These are phyloP conservation scores for Pyrrhia umbra DNA, from an alignment of 2,888 invertebrate genomes.

Conservation along the genomic window DNA sequence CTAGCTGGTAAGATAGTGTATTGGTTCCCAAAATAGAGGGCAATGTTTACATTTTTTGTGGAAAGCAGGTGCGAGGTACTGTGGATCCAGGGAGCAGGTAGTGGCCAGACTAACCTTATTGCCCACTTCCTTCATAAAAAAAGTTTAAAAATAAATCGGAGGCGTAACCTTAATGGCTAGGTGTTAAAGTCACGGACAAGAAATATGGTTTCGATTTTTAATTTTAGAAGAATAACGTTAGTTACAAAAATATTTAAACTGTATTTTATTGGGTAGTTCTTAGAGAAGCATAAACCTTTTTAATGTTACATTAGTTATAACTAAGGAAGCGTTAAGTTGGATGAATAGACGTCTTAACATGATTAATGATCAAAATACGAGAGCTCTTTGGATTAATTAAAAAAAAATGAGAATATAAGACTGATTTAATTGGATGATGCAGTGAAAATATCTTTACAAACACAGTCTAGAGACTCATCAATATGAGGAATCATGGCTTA, in stretches of 20 bases:
- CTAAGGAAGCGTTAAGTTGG: conserved; percentile 72
- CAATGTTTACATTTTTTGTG: conserved; percentile 83
- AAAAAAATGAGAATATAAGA: conserved; percentile 65
- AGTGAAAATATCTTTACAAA: conserved; percentile 64
- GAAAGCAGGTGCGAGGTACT: conserved; percentile 82
- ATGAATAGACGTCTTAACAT: conserved; percentile 72
- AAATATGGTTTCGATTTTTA: conserved; percentile 62
- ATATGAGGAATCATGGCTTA: conserved; percentile 10
- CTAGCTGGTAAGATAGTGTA: conserved; percentile 69
- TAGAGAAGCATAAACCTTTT: conserved; percentile 59
- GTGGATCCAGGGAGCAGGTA: conserved; percentile 75
- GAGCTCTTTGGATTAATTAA: conserved; percentile 73
- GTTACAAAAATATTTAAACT: conserved; percentile 50
- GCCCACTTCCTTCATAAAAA: conserved; percentile 85
- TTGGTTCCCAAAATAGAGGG: conserved; percentile 77
- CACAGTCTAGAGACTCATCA: conserved; percentile 38
- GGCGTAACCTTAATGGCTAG: conserved; percentile 74
- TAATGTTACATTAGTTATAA: conserved; percentile 76
- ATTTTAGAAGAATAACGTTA: conserved; percentile 63
- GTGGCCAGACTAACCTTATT: conserved; percentile 77
- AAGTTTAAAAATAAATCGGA: conserved; percentile 71
- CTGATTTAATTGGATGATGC: conserved; percentile 79
- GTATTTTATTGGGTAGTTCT: conserved; percentile 45
- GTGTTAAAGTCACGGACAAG: conserved; percentile 76
- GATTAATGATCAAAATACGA: conserved; percentile 76